Base-by-base conservation (phyloP, 2,888 invertebrate genomes). In the Agyllia agylla region DNA sequence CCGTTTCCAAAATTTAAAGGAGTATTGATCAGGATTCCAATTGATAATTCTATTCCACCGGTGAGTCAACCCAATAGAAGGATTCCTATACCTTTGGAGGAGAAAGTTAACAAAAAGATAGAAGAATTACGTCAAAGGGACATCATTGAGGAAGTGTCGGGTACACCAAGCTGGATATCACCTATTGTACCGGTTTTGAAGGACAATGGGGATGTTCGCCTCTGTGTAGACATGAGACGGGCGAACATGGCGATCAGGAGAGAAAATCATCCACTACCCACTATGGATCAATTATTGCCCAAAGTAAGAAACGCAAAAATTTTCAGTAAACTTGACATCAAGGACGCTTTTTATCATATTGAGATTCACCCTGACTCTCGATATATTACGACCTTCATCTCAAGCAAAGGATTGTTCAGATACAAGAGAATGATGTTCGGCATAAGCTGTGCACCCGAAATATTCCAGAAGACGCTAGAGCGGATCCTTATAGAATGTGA, bases 351-450 rank as follows among this genome's bases (percentile, higher is more conserved):
- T 88, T 96, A 96, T 90, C 96, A 96, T 87, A 85, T 96, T 3
- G 95, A 95, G 89, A 88, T 96, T 20, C 85, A 94, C n/a, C 90
- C 92, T 49, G 91, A 94, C 24, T 96, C 95, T 0, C 90, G 95
- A 85, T 87, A 91, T n/a, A 95, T 96, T 5, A 96, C 96, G 42
- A 96, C 96, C 3, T 97, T 96, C 88, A 95, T 95, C 8, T 96
- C 96, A 5, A 93, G 93, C 30, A 92, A 91, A 57, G 96, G 96
- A 0, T 80, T 96, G 15, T 96, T 88, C 86, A 88, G 95, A 35
- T 97, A 96, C 87, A 97, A 96, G 91, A 77, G 96, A 17, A 42
- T 96, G 9, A 96, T 96, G 95, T 96, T 96, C 88, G 96, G 96
- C 0, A 95, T 97, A 13, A 94, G 93, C 2, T 96, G 96, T 82